Evolutionary conservation across 2,888 invertebrate species (phyloP).

Genomic region (Aplocera efformata): DNA sequence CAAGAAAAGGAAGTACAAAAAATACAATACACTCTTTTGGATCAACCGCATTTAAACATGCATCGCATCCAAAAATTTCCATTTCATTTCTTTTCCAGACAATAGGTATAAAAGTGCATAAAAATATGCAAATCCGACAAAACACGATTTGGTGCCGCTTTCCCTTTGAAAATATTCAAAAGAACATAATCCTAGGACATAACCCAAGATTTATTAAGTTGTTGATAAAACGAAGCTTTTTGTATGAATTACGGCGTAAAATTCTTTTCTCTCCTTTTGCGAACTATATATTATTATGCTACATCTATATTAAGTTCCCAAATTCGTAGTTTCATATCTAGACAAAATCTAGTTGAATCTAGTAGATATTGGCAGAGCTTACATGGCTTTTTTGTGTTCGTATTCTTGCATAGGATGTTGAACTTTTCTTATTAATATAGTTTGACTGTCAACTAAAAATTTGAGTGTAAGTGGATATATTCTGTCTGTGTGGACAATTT

Average conservation of each 20-base stretch:
- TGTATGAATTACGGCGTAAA: constrained; percentile 13
- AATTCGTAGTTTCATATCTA: not conserved
- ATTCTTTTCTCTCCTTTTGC: constrained; percentile 15
- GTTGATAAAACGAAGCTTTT: constrained; percentile 17
- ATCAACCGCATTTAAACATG: no score
- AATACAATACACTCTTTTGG: no score
- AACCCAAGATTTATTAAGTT: constrained; percentile 18
- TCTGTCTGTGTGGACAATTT: no score
- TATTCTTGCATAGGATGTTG: no score
- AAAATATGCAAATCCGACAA: constrained; percentile 21
- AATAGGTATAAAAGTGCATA: constrained; percentile 12
- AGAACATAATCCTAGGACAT: constrained; percentile 19
- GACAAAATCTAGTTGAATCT: constrained; percentile 3
- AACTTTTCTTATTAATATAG: no score
- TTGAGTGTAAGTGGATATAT: no score
- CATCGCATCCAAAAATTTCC: not conserved
- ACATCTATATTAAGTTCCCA: constrained; percentile 7
- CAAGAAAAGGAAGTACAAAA: no score
- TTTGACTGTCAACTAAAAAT: no score
- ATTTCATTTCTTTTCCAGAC: constrained; percentile 3
- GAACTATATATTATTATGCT: constrained; percentile 13
- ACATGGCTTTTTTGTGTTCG: not conserved
- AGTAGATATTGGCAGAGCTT: constrained; percentile 1
- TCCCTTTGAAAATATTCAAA: constrained; percentile 20
- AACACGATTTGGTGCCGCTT: constrained; percentile 12